phyloP scores from a whole-genome alignment of 2,113 vertebrate species.

The Vimba vimba region DNA sequence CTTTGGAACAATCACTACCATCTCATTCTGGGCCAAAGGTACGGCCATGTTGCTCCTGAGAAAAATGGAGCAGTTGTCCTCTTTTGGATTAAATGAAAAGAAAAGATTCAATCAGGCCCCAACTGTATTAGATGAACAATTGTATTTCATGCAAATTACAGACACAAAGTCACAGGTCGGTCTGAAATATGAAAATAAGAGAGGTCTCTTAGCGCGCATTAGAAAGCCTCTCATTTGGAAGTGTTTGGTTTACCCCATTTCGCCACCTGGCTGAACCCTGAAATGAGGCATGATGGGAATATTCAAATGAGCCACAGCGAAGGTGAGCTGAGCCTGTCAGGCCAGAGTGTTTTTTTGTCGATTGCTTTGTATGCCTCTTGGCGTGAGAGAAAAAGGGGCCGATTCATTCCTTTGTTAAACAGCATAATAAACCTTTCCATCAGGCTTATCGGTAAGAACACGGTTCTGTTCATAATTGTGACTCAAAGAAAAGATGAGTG shows the following conservation, averaged over 20 bases:
- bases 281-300: slow-evolving; percentile 55
- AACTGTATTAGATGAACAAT: slow-evolving; percentile 27
- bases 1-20: background rate
- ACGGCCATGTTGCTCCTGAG: background rate
- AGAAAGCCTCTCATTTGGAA: slow-evolving; percentile 54
- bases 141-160: slow-evolving; percentile 56
- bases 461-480: slow-evolving; percentile 34
- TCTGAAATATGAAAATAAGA: slow-evolving; percentile 61
- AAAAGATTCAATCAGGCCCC: slow-evolving; percentile 45
- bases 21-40: background rate
- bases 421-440: slow-evolving; percentile 60
- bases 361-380: slow-evolving; percentile 49
- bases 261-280: slow-evolving; percentile 54
- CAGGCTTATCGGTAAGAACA: slow-evolving; percentile 52
- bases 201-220: slow-evolving; percentile 49
- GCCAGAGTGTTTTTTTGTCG: slow-evolving; percentile 49
- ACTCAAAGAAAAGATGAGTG: slow-evolving; percentile 40
- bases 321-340: slow-evolving; percentile 50
- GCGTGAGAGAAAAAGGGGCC: slow-evolving; percentile 16
- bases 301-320: slow-evolving; percentile 51
- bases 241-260: slow-evolving; percentile 55
- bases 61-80: slow-evolving; percentile 30
- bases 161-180: slow-evolving; percentile 39
- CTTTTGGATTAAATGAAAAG: slow-evolving; percentile 49
- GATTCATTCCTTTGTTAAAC: slow-evolving; percentile 56